A percentile compares a stretch with the other conserved stretches of the same genome.
Conservation (phyloP, 92 coral and sea anemone species). For the Zoanthus solanderi region DNA sequence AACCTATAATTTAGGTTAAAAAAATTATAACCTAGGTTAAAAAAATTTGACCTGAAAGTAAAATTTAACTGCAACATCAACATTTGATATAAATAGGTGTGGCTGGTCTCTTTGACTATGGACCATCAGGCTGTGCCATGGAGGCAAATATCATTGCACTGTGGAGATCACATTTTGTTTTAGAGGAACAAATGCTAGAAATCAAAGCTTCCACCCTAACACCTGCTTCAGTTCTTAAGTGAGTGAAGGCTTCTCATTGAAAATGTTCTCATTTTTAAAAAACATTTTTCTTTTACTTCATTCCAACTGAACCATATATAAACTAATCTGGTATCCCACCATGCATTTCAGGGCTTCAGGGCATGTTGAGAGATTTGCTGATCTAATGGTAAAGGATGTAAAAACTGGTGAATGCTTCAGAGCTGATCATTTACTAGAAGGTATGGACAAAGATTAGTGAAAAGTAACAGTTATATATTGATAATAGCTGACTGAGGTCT, state of each 20-base stretch:
- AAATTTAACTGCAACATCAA: too few species aligned
- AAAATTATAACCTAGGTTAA: too few species aligned
- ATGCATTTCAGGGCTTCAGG: conserved; percentile 83
- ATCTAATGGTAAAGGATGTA: conserved; percentile 95
- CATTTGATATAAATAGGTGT: conserved; percentile 74
- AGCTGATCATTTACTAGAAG: conserved; percentile 97
- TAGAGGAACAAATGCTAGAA: conserved; percentile 98
- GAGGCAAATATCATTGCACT: conserved; percentile 89
- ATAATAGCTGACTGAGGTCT: not conserved
- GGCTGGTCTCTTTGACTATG: conserved; percentile 98
- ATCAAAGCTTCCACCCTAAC: conserved; percentile 93
- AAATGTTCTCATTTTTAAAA: not conserved
- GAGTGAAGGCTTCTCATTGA: conserved; percentile 39
- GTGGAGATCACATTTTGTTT: conserved; percentile 97
- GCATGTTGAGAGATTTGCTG: conserved; percentile 98
- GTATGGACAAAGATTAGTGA: conserved; percentile 32
- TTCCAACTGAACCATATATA: not conserved
- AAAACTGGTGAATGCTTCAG: conserved; percentile 98
- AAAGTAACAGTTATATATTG: not conserved
- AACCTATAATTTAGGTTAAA: too few species aligned
- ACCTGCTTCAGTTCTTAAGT: conserved; percentile 93
- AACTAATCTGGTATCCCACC: not conserved
- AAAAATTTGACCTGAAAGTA: too few species aligned
- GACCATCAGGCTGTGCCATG: conserved; percentile 99
- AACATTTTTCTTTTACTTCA: not conserved